phyloP scores from a whole-genome alignment of 2,797 vertebrate species.

The Channallabes apus region DNA sequence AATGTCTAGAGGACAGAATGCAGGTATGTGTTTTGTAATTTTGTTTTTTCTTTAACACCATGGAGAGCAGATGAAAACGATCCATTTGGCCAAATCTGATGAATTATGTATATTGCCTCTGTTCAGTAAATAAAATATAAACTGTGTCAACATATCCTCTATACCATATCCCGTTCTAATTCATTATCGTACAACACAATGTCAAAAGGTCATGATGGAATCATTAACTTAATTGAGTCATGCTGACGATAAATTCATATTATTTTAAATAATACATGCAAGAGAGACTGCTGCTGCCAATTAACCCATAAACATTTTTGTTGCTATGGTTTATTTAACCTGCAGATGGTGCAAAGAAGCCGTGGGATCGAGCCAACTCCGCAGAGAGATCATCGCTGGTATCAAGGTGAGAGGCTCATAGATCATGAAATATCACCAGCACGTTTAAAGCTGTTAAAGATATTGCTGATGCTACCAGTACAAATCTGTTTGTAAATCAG shows the following conservation, averaged over 20 bases:
- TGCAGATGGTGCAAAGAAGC: constrained; percentile 90
- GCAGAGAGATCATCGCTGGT: constrained; percentile 89
- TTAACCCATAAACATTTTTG: not conserved
- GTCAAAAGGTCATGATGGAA: not conserved
- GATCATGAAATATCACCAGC: not conserved
- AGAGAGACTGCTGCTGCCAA: not conserved
- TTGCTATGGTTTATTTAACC: constrained; percentile 27
- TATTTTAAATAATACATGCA: not conserved
- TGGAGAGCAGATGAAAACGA: not conserved
- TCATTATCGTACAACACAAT: not conserved
- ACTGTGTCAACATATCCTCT: not conserved
- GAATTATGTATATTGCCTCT: not conserved
- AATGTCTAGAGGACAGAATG: constrained; percentile 82
- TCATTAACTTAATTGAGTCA: not conserved
- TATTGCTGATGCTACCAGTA: not conserved
- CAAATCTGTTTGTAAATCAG: not conserved
- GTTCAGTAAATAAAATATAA: constrained; percentile 72
- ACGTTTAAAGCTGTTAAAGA: not conserved
- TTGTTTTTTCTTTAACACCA: not conserved
- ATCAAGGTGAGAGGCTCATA: constrained; percentile 81
- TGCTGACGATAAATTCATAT: not conserved
- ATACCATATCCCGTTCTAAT: not conserved
- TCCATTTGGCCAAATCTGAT: constrained; percentile 4
- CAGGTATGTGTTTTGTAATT: constrained; percentile 46
- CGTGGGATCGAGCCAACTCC: constrained; percentile 96